Evolutionary conservation across 2,113 vertebrate genomes (phyloP), one percentile per base, ranked within the genome.

Genomic region (Saccopteryx bilineata): DNA sequence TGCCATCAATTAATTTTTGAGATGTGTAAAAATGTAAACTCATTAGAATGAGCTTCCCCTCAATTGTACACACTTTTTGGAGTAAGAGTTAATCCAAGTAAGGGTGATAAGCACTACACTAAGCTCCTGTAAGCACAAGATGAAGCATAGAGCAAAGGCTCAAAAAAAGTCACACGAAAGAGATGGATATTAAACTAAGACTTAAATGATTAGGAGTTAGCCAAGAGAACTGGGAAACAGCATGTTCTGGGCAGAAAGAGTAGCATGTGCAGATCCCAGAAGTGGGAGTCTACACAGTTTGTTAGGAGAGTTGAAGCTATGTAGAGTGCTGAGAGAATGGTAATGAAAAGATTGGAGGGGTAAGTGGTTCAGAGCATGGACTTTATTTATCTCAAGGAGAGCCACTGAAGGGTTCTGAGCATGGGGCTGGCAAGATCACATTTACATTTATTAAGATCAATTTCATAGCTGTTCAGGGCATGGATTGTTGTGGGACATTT

Each of bases 21-120:
- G 48, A 75, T 71, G 18, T 61, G 63, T 94, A 74, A 76, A 95
- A 92, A 87, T 2, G 33, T 60, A 74, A 95, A 9, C 1, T 94
- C 26, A 84, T 84, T 80, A 81, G 10, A 96, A 90, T 60, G 65
- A 72, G 6, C 33, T 79, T 91, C 89, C 76, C 18, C 39, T 56
- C 90, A 83, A 74, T n/a, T 54, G 2, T 61, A 66, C 6, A 52
- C 12, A 56, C 11, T 74, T 61, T 92, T 92, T 52, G 26, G 14
- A 89, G 39, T 83, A 83, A 87, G 24, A 83, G 78, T 81, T 81
- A 68, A 46, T 46, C 2, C 17, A 79, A 39, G 46, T 65, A 23
- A 66, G 8, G 9, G 54, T 74, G 15, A 58, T 72, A 66, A 85
- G 23, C 21, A 61, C n/a, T 52, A 92, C 21, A 61, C n/a, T 52